Evolutionary conservation across 2,888 invertebrate species (phyloP), one percentile per base, ranked within the genome.

Genomic region (Coleophora flavipennella): DNA sequence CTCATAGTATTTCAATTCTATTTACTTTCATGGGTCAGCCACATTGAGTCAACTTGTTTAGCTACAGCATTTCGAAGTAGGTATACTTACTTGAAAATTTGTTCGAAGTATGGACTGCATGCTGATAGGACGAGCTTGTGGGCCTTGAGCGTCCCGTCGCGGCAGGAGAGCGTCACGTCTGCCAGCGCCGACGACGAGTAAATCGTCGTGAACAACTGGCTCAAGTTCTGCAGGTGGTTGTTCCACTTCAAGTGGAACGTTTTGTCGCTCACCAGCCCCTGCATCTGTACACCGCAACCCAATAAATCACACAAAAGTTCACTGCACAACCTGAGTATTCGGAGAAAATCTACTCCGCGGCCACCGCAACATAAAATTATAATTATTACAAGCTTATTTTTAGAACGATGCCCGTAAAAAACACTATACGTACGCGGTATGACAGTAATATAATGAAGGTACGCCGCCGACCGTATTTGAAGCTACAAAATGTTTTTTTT

Each of bases 101-200:
- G 88, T 64, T 91, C 90, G 72, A 92, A 92, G 67, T 92, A 92
- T 38, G 91, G 90, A 59, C 91, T 91, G 76, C 90, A 91, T 38
- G 91, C 91, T 34, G 92, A 91, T 46, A 92, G 83, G 49, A 92
- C 90, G 51, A 92, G 85, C 65, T 91, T 89, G 68, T 91, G 91
- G 33, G 90, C 90, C 62, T 88, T 88, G 55, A 91, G 80, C 63
- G 89, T 87, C 31, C 91, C 91, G 69, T 90, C 91, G 59, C 88
- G 88, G 72, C 91, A 91, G 57, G 89, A 89, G 57, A 91, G 81
- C 49, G 90, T 91, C 50, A 91, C 90, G 64, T 91, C 91, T 28
- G 90, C 89, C 45, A 91, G 81, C 56, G 88, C 86, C 55, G 90
- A 89, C 62, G 91, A 90, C 57, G 89, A 88, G 70, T 90, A 90